These are phyloP conservation scores for Holothuria glaberrima DNA, from an alignment of 35 echinoderm and acorn worm genomes.

Conservation along the genomic window DNA sequence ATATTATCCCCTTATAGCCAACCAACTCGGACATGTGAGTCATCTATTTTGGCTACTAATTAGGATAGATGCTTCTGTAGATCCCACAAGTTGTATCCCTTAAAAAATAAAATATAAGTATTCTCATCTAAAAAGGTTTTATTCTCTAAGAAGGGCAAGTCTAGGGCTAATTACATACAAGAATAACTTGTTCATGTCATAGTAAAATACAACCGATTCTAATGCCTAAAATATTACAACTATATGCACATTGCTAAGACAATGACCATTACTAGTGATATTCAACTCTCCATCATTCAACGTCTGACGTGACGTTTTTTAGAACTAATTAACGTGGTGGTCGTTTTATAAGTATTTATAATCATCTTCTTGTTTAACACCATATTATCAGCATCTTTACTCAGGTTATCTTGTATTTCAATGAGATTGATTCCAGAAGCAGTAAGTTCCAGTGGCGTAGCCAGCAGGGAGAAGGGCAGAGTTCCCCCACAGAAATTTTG, in stretches of 20 bases:
- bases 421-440: constrained; percentile 4
- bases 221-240: not conserved
- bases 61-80: no score
- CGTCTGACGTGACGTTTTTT: not conserved
- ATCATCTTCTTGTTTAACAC: constrained; percentile 3
- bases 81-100: no score
- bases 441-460: no score
- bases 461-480: no score
- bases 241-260: not conserved
- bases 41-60: no score
- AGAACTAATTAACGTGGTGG: not conserved
- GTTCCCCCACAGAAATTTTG: no score
- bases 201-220: not conserved
- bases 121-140: constrained; percentile 3
- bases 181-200: not conserved
- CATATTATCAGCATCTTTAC: constrained; percentile 9
- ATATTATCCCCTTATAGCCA: no score
- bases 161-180: not conserved
- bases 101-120: no score
- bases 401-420: not conserved
- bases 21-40: no score
- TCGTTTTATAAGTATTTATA: not conserved
- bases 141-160: not conserved
- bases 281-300: not conserved
- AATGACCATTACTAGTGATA: not conserved